A percentile compares a stretch with the other conserved stretches of the same genome.
Evolutionary conservation across 2,797 vertebrate species (phyloP).

Genomic region (Vultur gryphus): DNA sequence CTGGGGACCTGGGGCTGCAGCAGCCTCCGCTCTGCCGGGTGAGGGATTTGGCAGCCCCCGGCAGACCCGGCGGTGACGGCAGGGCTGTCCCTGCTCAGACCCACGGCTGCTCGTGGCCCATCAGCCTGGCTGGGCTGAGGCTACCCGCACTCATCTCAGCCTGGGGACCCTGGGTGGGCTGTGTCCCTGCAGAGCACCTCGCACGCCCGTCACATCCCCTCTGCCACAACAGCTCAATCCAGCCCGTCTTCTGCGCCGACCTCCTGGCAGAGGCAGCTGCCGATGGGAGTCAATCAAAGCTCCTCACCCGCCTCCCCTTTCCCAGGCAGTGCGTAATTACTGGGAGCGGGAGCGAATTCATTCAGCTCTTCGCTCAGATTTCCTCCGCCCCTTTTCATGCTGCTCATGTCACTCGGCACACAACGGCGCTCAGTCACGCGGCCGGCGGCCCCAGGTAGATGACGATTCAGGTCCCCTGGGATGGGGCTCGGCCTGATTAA

Average conservation of each 20-base stretch:
- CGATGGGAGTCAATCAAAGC: neutral
- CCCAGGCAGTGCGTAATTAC: neutral
- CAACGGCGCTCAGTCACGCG: neutral
- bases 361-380: neutral
- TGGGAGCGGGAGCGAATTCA: conserved; percentile 5
- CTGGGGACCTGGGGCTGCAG: neutral
- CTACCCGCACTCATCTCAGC: fast-evolving
- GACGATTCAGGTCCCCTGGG: neutral
- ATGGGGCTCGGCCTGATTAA: neutral
- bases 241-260: neutral
- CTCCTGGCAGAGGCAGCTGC: neutral
- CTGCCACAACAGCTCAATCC: neutral
- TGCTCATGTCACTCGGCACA: neutral
- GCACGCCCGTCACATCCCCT: fast-evolving
- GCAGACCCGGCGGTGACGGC: neutral
- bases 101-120: fast-evolving
- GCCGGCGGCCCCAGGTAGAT: neutral
- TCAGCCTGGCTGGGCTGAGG: neutral
- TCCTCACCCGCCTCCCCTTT: neutral
- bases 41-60: neutral
- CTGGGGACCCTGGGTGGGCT: neutral
- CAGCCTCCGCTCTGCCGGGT: neutral
- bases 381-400: conserved; percentile 5
- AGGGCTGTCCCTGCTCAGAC: neutral
- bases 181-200: fast-evolving